phyloP scores from a whole-genome alignment of 1,140 invertebrate genomes.

The Pygmarrhopalites habei region DNA sequence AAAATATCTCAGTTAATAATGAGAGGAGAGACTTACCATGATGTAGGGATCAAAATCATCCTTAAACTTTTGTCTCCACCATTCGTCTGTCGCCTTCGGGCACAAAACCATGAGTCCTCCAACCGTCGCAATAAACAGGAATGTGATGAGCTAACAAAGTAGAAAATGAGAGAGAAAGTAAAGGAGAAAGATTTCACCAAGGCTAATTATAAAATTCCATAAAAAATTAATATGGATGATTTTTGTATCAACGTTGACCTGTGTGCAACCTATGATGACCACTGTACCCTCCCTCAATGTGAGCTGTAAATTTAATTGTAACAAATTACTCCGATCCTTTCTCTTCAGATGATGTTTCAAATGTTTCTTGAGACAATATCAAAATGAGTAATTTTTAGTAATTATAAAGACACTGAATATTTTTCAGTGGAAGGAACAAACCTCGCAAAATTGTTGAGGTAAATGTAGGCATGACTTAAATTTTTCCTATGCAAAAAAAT shows the following conservation, averaged over 20 bases:
- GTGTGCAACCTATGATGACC: neutral
- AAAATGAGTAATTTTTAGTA: too few species aligned
- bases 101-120: neutral
- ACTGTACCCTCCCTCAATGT: constrained; percentile 25
- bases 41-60: constrained; percentile 28
- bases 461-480: constrained; percentile 21
- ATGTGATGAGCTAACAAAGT: constrained; percentile 7
- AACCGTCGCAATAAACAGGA: constrained; percentile 1
- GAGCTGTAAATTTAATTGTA: too few species aligned
- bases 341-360: too few species aligned
- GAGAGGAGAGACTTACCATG: too few species aligned
- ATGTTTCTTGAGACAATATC: too few species aligned
- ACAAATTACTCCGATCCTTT: too few species aligned
- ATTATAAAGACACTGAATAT: too few species aligned
- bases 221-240: neutral
- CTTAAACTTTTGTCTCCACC: constrained; percentile 28
- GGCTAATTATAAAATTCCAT: neutral
- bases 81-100: constrained; percentile 7
- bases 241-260: neutral
- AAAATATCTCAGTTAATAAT: too few species aligned
- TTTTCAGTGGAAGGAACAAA: too few species aligned
- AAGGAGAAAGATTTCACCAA: neutral
- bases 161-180: neutral
- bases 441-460: constrained; percentile 15
- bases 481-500: constrained; percentile 16